Percentiles rank a stretch among this genome's conserved stretches.
phyloP scores from a whole-genome alignment of 2,113 vertebrate species.

The Dicentrarchus labrax region DNA sequence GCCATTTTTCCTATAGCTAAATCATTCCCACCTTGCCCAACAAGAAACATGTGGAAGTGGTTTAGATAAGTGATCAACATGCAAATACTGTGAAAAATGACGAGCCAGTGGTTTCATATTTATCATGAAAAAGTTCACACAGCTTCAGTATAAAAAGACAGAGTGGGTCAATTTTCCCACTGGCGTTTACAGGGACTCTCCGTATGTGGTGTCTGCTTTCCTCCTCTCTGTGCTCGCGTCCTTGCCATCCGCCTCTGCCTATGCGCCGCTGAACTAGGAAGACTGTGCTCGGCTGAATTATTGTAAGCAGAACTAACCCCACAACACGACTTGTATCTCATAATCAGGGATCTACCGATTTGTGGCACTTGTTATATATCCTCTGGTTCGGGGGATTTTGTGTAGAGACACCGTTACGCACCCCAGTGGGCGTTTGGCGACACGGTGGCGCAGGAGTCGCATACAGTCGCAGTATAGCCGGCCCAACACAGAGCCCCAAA shows the following conservation, averaged over 20 bases:
- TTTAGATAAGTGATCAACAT: not conserved
- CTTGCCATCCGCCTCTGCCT: constrained; percentile 19
- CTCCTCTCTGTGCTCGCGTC: constrained; percentile 15
- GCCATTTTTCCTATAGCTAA: not conserved
- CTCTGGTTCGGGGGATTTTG: constrained; percentile 12
- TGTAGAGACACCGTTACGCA: constrained; percentile 71
- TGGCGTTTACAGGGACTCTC: constrained; percentile 26
- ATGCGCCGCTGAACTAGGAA: not conserved
- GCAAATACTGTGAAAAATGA: not conserved
- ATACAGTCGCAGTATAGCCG: constrained; percentile 32
- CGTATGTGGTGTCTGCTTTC: constrained; percentile 33
- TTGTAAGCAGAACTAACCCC: not conserved
- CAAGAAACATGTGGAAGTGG: not conserved
- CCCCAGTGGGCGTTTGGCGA: constrained; percentile 79
- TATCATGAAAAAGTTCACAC: not conserved
- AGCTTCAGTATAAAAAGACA: not conserved
- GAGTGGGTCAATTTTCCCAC: constrained; percentile 1
- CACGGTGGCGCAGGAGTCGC: constrained; percentile 73
- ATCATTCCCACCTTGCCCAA: not conserved
- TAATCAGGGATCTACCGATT: not conserved
- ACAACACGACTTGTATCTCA: not conserved
- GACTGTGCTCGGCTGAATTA: constrained; percentile 1
- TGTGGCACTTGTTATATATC: constrained; percentile 1
- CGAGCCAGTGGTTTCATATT: not conserved
- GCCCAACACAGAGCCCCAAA: constrained; percentile 21